These are phyloP conservation scores for Pimephales promelas DNA, from an alignment of 2,113 vertebrate species.

Conservation along the genomic window DNA sequence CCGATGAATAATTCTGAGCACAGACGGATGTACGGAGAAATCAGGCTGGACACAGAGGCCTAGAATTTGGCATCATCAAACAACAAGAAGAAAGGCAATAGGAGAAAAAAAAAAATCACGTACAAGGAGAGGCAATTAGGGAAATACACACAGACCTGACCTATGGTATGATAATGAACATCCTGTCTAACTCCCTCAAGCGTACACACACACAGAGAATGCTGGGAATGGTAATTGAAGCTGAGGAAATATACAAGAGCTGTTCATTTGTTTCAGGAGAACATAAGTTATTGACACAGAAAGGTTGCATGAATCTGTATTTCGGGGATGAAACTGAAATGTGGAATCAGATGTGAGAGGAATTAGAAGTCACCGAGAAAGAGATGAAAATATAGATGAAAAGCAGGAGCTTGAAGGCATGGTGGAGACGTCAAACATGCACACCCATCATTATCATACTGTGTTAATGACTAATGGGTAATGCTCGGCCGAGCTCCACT, in stretches of 20 bases:
- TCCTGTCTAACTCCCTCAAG: conserved; percentile 17
- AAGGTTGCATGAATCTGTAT: conserved; percentile 28
- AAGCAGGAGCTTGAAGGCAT: conserved; percentile 35
- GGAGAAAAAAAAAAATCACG: background rate
- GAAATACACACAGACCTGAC: conserved; percentile 51
- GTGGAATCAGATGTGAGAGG: conserved; percentile 22
- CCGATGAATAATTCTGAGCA: conserved; percentile 61
- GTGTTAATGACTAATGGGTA: conserved; percentile 36
- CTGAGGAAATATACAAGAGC: conserved; percentile 16
- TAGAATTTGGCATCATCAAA: conserved; percentile 44
- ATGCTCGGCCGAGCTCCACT: background rate
- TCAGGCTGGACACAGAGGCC: conserved; percentile 36
- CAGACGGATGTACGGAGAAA: conserved; percentile 44
- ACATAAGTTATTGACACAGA: conserved; percentile 32
- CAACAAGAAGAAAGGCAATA: conserved; percentile 30
- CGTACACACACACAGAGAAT: background rate
- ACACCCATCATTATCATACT: conserved; percentile 40
- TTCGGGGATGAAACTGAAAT: background rate
- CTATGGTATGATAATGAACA: conserved; percentile 50
- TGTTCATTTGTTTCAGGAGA: conserved; percentile 8
- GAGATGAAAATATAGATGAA: conserved; percentile 37
- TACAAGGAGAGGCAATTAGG: conserved; percentile 42
- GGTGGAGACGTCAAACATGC: conserved; percentile 25
- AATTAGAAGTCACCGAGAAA: conserved; percentile 28
- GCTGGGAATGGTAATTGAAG: conserved; percentile 32